phyloP scores from a whole-genome alignment of 1,140 invertebrate species.

The Diabrotica virgifera region DNA sequence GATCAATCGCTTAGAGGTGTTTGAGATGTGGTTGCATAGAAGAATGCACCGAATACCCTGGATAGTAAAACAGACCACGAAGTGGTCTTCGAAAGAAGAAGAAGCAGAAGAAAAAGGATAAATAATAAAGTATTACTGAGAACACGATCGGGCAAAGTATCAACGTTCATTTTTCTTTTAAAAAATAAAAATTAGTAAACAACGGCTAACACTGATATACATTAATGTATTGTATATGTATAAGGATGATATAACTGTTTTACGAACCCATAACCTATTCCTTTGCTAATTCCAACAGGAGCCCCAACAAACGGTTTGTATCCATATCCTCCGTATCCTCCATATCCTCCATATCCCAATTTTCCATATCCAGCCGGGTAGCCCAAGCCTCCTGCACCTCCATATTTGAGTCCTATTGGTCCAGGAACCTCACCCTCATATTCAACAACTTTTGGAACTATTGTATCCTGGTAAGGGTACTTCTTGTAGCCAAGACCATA shows the following conservation, averaged over 20 bases:
- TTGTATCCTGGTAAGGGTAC: slow-evolving; percentile 43
- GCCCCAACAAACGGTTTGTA: slow-evolving; percentile 13
- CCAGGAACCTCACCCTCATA: slow-evolving; percentile 23
- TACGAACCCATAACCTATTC: slow-evolving; percentile 25
- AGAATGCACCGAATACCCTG: no score
- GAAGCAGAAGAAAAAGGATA: no score
- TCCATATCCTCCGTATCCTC: slow-evolving; percentile 7
- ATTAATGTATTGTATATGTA: no score
- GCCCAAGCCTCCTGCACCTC: background rate
- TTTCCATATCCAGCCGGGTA: background rate
- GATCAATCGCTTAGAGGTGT: no score
- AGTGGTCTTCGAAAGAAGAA: no score
- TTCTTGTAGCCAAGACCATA: slow-evolving; percentile 37
- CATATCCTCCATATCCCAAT: slow-evolving; percentile 5
- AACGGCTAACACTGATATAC: no score
- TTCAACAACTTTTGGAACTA: slow-evolving; percentile 43
- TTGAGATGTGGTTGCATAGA: no score
- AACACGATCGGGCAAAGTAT: background rate
- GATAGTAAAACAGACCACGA: no score
- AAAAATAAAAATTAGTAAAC: background rate
- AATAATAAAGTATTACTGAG: background rate
- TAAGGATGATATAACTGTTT: background rate
- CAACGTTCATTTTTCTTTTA: no score
- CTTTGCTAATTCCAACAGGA: slow-evolving; percentile 23
- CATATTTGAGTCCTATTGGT: slow-evolving; percentile 28